Percentiles rank a stretch among this genome's conserved stretches.
Evolutionary conservation across 2,888 invertebrate species (phyloP).

Genomic region (Athrips mouffetella): DNA sequence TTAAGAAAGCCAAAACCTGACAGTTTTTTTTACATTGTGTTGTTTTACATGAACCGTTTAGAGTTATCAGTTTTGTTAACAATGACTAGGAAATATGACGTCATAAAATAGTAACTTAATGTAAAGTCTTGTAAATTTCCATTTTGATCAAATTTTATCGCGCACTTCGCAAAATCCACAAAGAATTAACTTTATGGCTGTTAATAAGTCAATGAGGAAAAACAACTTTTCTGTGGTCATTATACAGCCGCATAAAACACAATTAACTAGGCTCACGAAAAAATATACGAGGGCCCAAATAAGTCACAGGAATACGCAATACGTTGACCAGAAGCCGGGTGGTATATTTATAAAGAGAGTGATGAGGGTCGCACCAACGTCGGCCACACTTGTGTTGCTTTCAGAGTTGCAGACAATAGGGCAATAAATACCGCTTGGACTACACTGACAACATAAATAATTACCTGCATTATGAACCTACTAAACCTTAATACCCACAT

Average conservation of each 20-base stretch:
- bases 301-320: not conserved
- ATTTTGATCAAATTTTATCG: conserved; percentile 4
- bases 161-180: not conserved
- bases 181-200: conserved; percentile 1
- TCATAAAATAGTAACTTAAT: too few relatives aligned
- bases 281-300: not conserved
- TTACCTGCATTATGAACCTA: conserved; percentile 6
- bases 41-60: too few relatives aligned
- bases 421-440: conserved; percentile 18
- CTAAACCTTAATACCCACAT: conserved; percentile 11
- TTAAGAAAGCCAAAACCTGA: too few relatives aligned
- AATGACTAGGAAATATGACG: too few relatives aligned
- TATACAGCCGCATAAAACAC: not conserved
- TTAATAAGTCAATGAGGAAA: not conserved
- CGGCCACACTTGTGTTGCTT: conserved; percentile 47
- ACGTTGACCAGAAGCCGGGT: not conserved
- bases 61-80: too few relatives aligned
- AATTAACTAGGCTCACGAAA: conserved; percentile 1
- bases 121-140: too few relatives aligned
- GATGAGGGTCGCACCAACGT: conserved; percentile 60
- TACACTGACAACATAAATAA: conserved; percentile 18
- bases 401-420: conserved; percentile 24
- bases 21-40: too few relatives aligned
- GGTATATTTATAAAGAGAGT: conserved; percentile 42
- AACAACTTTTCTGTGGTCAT: not conserved